Evolutionary conservation across 2,113 vertebrate genomes (phyloP).

Genomic region (Eclectus roratus): DNA sequence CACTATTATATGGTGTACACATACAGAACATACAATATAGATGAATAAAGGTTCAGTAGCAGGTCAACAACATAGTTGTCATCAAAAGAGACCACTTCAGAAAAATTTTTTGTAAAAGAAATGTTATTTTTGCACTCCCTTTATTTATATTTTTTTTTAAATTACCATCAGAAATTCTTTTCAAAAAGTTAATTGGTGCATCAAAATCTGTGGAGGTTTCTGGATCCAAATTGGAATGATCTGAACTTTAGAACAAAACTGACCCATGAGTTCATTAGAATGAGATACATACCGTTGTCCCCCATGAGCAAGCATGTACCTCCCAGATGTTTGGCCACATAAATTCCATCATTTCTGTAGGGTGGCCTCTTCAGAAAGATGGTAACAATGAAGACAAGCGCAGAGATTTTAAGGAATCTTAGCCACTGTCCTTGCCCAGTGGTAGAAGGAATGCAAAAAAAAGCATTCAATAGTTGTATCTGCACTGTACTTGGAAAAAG

Average conservation of each 20-base stretch:
- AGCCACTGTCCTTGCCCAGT: not conserved
- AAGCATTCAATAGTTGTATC: not conserved
- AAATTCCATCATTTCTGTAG: not conserved
- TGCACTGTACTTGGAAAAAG: not conserved
- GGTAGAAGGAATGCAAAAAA: not conserved
- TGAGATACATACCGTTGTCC: not conserved
- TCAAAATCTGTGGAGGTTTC: not conserved
- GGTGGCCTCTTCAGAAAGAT: not conserved
- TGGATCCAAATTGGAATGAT: not conserved
- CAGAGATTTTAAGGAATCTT: not conserved
- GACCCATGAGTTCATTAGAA: not conserved
- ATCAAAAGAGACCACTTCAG: not conserved
- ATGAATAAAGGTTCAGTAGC: not conserved
- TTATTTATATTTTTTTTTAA: not conserved
- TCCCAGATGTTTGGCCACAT: not conserved
- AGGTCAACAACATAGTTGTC: not conserved
- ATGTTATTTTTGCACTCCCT: not conserved
- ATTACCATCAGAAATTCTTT: not conserved
- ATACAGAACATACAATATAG: not conserved
- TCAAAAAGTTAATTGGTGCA: not conserved
- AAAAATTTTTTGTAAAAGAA: not conserved
- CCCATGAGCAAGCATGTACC: fast-evolving
- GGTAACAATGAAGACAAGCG: not conserved
- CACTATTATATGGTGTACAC: not conserved
- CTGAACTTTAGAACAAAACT: not conserved